A percentile compares a stretch with the other conserved stretches of the same genome.
phyloP scores from a whole-genome alignment of 92 coral and sea anemone species.

The Muricea muricata region DNA sequence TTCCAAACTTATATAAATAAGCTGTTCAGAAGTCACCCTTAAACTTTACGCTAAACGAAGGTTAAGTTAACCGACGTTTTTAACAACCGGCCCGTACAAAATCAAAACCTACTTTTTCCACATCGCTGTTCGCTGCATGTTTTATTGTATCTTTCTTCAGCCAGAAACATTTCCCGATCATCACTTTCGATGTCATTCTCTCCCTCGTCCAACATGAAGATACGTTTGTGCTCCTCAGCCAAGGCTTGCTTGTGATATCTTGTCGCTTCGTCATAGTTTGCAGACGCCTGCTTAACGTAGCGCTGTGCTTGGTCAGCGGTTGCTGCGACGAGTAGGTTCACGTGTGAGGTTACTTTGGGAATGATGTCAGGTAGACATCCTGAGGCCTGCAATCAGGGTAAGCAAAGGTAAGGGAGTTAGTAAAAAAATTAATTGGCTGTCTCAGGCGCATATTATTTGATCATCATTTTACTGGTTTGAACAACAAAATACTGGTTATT shows the following conservation, averaged over 20 bases:
- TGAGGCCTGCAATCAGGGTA: constrained; percentile 68
- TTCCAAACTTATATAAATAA: too few species aligned
- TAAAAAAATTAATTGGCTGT: too few species aligned
- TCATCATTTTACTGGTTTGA: too few species aligned
- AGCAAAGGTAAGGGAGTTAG: too few species aligned
- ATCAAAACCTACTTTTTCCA: constrained; percentile 69
- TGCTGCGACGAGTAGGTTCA: constrained; percentile 59
- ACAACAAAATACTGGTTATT: too few species aligned
- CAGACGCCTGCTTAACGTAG: constrained; percentile 89
- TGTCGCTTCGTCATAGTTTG: constrained; percentile 87
- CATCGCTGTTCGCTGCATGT: constrained; percentile 85
- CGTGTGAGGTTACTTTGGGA: constrained; percentile 68
- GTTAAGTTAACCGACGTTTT: not conserved
- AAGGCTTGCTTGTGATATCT: constrained; percentile 83
- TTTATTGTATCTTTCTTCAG: constrained; percentile 83
- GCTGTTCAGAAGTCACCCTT: too few species aligned
- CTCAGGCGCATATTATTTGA: too few species aligned
- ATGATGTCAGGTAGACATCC: constrained; percentile 91
- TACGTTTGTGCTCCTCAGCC: constrained; percentile 68
- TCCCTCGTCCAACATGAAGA: constrained; percentile 69
- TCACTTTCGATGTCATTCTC: constrained; percentile 68
- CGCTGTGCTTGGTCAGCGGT: constrained; percentile 88
- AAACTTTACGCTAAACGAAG: not conserved
- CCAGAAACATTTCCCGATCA: constrained; percentile 80
- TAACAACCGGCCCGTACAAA: too few species aligned